Conservation (phyloP, 2,888 invertebrate genomes). For the Mesorhabditis belari region DNA sequence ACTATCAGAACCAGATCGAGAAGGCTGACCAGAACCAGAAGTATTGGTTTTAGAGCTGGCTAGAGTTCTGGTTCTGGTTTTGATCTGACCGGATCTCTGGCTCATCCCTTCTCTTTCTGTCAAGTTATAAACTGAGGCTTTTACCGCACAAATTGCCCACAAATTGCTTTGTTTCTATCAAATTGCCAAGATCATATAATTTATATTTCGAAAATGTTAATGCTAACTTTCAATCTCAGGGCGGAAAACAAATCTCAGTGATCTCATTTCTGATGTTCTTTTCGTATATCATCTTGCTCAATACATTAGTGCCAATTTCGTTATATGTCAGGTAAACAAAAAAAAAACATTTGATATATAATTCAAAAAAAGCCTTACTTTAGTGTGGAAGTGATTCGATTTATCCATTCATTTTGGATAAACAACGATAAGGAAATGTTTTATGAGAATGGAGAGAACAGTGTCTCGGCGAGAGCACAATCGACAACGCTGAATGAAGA, state of each 20-base stretch:
- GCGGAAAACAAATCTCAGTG: conserved; percentile 61
- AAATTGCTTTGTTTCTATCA: conserved; percentile 1
- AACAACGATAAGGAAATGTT: conserved; percentile 99
- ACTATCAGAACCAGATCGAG: too few relatives aligned
- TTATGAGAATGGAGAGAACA: conserved; percentile 60
- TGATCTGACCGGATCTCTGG: too few relatives aligned
- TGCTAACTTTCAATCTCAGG: conserved; percentile 3
- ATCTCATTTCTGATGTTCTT: conserved; percentile 95
- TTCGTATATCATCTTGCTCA: conserved; percentile 96
- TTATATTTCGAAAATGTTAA: conserved; percentile 24
- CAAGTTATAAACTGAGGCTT: too few relatives aligned
- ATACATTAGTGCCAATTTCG: conserved; percentile 98
- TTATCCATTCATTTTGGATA: conserved; percentile 93
- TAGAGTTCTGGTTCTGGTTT: too few relatives aligned
- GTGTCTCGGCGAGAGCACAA: conserved; percentile 65
- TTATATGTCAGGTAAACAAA: conserved; percentile 81
- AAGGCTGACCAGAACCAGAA: too few relatives aligned
- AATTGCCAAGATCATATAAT: neutral
- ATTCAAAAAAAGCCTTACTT: too few relatives aligned
- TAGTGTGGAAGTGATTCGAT: conserved; percentile 81
- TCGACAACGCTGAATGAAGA: conserved; percentile 96
- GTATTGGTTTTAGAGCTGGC: too few relatives aligned
- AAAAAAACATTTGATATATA: too few relatives aligned
- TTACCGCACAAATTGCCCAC: too few relatives aligned
- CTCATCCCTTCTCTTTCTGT: too few relatives aligned